A percentile compares a stretch with the other conserved stretches of the same genome.
phyloP scores from a whole-genome alignment of 2,888 invertebrate species.

The Sturmia bella region DNA sequence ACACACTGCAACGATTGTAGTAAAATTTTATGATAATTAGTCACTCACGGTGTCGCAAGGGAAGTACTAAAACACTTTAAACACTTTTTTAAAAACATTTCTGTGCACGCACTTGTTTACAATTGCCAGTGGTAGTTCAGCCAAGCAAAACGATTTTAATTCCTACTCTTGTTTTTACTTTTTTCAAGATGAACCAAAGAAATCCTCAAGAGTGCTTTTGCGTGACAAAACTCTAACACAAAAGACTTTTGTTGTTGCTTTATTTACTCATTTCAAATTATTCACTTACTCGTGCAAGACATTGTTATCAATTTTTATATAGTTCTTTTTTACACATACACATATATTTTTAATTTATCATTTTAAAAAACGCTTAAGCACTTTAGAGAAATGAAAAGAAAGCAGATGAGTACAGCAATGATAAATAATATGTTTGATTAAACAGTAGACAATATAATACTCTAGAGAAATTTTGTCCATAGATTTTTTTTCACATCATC shows the following conservation, averaged over 20 bases:
- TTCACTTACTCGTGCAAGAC: too few relatives aligned
- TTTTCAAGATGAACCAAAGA: too few relatives aligned
- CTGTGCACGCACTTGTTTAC: neutral
- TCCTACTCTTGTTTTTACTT: neutral
- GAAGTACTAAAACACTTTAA: constrained; percentile 24
- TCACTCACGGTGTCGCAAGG: constrained; percentile 43
- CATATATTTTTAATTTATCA: too few relatives aligned
- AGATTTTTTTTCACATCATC: neutral
- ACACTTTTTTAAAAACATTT: constrained; percentile 1
- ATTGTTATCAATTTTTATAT: too few relatives aligned
- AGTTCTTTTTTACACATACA: neutral
- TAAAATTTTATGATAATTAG: constrained; percentile 38
- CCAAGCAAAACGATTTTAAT: constrained; percentile 2
- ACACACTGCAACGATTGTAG: neutral
- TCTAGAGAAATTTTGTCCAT: neutral
- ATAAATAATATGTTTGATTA: constrained; percentile 33
- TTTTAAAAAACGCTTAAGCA: constrained; percentile 1
- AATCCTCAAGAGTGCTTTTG: too few relatives aligned
- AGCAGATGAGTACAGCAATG: constrained; percentile 24
- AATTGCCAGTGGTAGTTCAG: neutral
- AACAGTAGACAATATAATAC: neutral
- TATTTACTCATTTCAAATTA: too few relatives aligned
- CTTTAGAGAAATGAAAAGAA: constrained; percentile 1
- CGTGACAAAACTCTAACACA: too few relatives aligned
- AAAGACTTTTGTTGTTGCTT: neutral